A percentile compares a stretch with the other conserved stretches of the same genome.
Conservation (phyloP, 2,888 invertebrate species). For the Sipha maydis region DNA sequence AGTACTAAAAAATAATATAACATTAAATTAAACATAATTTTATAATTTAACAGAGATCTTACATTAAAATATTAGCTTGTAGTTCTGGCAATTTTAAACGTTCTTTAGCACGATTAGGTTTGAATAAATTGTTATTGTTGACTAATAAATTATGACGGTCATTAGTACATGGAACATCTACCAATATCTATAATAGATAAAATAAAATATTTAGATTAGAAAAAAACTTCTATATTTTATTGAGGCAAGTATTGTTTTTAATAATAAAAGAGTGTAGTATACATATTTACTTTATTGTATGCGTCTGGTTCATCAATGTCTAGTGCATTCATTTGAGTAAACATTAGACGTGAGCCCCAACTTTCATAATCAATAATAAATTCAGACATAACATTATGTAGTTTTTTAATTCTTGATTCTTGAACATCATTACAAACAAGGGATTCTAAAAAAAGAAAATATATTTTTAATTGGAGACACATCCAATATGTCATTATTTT, state of each 20-base stretch:
- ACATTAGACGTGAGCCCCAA: conserved; percentile 70
- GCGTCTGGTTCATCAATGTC: conserved; percentile 71
- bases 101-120: conserved; percentile 80
- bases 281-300: conserved; percentile 75
- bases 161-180: conserved; percentile 96
- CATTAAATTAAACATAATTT: neutral
- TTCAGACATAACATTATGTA: conserved; percentile 73
- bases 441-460: conserved; percentile 68
- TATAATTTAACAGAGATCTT: conserved; percentile 64
- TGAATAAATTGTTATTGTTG: conserved; percentile 90
- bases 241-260: neutral
- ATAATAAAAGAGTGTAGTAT: neutral
- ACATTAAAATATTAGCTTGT: conserved; percentile 83
- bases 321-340: conserved; percentile 76
- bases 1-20: conserved; percentile 68
- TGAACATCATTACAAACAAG: conserved; percentile 83
- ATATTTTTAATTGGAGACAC: neutral
- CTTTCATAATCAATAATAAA: conserved; percentile 78
- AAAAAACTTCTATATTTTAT: neutral
- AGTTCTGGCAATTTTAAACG: conserved; percentile 83
- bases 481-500: neutral
- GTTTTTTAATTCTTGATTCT: conserved; percentile 74
- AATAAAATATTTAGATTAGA: neutral
- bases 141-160: conserved; percentile 85
- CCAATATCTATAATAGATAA: conserved; percentile 73